A percentile compares a stretch with the other conserved stretches of the same genome.
Evolutionary conservation across 2,797 vertebrate genomes (phyloP).

Genomic region (Neosilurus mollespiculum): DNA sequence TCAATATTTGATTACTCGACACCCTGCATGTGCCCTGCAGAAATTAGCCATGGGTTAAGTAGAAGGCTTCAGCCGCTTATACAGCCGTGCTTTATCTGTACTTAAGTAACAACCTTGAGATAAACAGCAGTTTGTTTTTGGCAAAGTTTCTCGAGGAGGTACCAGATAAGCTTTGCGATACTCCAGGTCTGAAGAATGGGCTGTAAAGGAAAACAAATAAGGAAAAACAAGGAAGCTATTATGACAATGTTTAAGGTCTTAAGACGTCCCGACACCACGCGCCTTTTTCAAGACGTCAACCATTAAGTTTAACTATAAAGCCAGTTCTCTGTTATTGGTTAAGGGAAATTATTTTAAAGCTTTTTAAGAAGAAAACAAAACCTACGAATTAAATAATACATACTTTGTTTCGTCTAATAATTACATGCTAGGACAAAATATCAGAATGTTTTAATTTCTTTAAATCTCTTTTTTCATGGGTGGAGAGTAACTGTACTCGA

Average conservation of each 20-base stretch:
- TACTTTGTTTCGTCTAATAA: background rate
- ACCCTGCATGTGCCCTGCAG: background rate
- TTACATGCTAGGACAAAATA: background rate
- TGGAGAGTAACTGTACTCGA: background rate
- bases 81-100: constrained; percentile 17
- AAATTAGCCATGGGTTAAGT: constrained; percentile 31
- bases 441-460: background rate
- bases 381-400: background rate
- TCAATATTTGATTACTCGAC: constrained; percentile 55
- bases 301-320: background rate
- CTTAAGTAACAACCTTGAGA: constrained; percentile 40
- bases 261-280: too few relatives aligned
- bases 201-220: constrained; percentile 5
- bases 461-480: background rate
- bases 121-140: constrained; percentile 25
- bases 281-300: background rate
- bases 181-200: background rate
- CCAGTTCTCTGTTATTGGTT: background rate
- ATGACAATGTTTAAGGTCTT: constrained; percentile 15
- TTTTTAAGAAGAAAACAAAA: background rate
- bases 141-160: constrained; percentile 7
- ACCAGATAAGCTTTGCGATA: background rate
- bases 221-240: constrained; percentile 29
- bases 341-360: background rate
- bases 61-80: constrained; percentile 1